These are phyloP conservation scores for Pycnonotus jocosus DNA, from an alignment of 2,113 vertebrate genomes.

Conservation along the genomic window DNA sequence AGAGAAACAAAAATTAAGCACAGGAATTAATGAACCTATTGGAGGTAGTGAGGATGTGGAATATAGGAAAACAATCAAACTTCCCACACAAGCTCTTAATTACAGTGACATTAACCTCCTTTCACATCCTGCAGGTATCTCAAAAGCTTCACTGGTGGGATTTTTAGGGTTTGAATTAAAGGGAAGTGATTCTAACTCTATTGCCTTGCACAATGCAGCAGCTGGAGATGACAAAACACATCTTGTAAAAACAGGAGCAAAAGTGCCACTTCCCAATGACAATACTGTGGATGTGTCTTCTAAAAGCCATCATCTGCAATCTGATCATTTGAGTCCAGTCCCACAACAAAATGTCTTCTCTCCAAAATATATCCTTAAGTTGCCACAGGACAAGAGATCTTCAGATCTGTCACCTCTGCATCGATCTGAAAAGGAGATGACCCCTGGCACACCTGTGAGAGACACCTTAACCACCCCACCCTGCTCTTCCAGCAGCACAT, in stretches of 20 bases:
- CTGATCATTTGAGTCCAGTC: background rate
- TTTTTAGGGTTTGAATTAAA: background rate
- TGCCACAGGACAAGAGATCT: conserved; percentile 32
- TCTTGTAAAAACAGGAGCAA: background rate
- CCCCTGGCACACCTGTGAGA: background rate
- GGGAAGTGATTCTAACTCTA: background rate
- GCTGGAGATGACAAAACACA: background rate
- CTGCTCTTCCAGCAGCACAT: background rate
- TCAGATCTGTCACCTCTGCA: background rate
- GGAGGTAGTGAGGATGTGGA: background rate
- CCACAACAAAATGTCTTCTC: conserved; percentile 33
- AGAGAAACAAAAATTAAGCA: background rate
- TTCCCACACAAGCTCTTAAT: background rate
- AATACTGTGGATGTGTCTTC: background rate
- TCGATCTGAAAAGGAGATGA: background rate
- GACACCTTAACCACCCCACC: background rate
- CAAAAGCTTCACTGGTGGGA: background rate
- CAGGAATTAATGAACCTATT: background rate
- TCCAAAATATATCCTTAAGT: conserved; percentile 75
- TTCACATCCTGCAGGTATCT: background rate
- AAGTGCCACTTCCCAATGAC: background rate
- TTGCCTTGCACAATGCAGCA: background rate
- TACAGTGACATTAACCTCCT: background rate
- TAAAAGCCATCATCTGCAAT: background rate
- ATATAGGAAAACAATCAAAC: background rate